A percentile compares a stretch with the other conserved stretches of the same genome.
phyloP scores from a whole-genome alignment of 2,113 vertebrate genomes.

The Mixornis gularis region DNA sequence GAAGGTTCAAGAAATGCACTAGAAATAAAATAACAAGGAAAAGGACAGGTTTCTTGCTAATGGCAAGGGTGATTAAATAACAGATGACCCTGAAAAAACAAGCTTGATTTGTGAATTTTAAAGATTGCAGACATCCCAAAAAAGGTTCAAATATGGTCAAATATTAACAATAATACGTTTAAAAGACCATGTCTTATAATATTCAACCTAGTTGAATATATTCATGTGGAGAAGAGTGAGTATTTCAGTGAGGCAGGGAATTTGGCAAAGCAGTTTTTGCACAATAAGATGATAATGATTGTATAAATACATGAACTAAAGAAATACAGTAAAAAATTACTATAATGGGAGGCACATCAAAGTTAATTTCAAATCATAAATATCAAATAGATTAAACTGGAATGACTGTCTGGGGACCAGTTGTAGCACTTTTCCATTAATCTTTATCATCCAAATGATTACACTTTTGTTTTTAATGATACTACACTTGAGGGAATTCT shows the following conservation, averaged over 20 bases:
- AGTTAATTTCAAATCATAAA: background rate
- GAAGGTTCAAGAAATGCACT: background rate
- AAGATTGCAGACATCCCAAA: background rate
- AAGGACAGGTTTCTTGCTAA: background rate
- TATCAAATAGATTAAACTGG: background rate
- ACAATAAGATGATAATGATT: background rate
- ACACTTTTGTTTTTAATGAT: slow-evolving; percentile 21
- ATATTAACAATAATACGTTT: background rate
- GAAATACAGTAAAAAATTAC: background rate
- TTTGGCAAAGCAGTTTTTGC: background rate
- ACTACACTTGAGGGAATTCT: background rate
- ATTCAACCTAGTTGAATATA: background rate
- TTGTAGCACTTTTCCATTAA: background rate
- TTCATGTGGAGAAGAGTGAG: background rate
- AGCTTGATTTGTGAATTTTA: background rate
- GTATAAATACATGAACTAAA: background rate
- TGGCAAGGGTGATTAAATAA: background rate
- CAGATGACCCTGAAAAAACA: background rate
- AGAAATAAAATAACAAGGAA: background rate
- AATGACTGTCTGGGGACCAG: background rate
- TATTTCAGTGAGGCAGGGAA: background rate
- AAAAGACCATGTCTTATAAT: background rate
- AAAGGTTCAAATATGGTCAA: background rate
- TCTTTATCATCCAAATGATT: background rate
- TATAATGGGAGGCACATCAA: background rate